A percentile compares a stretch with the other conserved stretches of the same genome.
These are phyloP conservation scores for Geopemphigus sp. DNA, from an alignment of 1,140 invertebrate species.

Conservation along the genomic window DNA sequence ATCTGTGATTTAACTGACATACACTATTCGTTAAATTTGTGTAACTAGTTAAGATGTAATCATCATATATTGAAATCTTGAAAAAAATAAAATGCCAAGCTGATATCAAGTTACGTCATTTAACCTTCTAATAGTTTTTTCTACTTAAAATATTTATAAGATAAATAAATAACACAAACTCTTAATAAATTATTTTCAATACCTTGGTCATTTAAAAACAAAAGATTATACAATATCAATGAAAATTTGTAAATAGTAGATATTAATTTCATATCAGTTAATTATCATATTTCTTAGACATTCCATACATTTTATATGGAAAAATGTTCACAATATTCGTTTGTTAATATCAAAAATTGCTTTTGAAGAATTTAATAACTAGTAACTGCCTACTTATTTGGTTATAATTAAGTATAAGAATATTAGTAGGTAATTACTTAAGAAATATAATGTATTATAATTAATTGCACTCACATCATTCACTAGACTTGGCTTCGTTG, in stretches of 20 bases:
- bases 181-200: neutral
- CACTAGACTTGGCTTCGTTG: neutral
- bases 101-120: neutral
- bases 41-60: neutral
- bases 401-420: neutral
- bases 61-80: neutral
- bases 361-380: too few relatives aligned
- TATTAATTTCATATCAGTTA: too few relatives aligned
- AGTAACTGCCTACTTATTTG: too few relatives aligned
- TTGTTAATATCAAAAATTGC: too few relatives aligned
- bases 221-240: neutral
- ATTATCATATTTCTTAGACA: too few relatives aligned
- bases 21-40: neutral
- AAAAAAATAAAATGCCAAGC: neutral
- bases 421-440: neutral
- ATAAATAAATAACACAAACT: neutral
- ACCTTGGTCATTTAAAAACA: neutral
- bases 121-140: neutral
- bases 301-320: too few relatives aligned
- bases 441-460: neutral
- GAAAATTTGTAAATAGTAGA: too few relatives aligned
- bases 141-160: neutral
- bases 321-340: too few relatives aligned
- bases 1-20: neutral
- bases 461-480: constrained; percentile 4